A percentile compares a stretch with the other conserved stretches of the same genome.
Evolutionary conservation across 92 coral and sea anemone species (phyloP).

Genomic region (Epizoanthus ramosus): DNA sequence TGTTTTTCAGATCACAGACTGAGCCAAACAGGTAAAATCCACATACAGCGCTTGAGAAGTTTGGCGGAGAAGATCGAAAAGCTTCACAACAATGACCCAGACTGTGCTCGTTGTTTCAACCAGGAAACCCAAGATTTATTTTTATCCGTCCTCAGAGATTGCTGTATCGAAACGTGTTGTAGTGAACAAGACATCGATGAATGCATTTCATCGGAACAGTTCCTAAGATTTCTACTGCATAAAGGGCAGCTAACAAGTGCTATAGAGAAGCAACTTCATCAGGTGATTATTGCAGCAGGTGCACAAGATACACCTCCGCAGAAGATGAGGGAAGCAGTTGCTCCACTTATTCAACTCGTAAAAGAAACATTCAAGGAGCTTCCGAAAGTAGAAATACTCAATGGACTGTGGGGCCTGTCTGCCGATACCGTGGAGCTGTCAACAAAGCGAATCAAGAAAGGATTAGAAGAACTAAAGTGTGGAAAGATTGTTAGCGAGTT

Average conservation of each 20-base stretch:
- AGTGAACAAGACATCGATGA: neutral
- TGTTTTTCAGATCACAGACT: neutral
- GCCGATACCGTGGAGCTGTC: neutral
- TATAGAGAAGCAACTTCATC: neutral
- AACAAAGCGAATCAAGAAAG: neutral
- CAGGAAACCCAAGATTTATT: neutral
- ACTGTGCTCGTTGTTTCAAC: slow-evolving; percentile 5
- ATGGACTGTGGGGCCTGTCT: neutral
- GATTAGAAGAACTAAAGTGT: neutral
- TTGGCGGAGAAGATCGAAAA: slow-evolving; percentile 2
- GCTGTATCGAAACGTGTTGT: neutral
- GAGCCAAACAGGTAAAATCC: slow-evolving; percentile 6
- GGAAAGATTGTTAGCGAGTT: neutral
- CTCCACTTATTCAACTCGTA: neutral
- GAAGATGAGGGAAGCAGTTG: neutral
- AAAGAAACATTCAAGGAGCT: neutral
- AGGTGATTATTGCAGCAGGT: neutral
- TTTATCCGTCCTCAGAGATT: neutral
- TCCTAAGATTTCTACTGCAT: neutral
- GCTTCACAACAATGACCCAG: neutral
- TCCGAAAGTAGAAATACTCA: neutral
- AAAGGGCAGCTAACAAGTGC: neutral
- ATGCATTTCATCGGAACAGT: neutral
- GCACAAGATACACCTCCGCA: neutral
- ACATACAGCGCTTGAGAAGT: neutral